A percentile compares a stretch with the other conserved stretches of the same genome.
Conservation (phyloP, 1,140 invertebrate species). For the Drosophila pruinosa region DNA sequence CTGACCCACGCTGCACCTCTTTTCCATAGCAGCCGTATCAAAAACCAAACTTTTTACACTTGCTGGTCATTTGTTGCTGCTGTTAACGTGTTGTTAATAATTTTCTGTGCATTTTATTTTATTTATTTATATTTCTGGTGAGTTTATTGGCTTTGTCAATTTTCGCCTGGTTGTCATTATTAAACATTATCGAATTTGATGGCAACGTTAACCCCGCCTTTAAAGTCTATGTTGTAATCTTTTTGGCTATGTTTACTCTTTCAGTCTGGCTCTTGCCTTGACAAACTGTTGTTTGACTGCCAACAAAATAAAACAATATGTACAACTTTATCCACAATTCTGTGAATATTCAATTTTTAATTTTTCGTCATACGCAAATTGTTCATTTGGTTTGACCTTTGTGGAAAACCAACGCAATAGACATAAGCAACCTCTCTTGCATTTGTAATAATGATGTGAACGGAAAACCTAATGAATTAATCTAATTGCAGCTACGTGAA, state of each 20-base stretch:
- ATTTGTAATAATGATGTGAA: slow-evolving; percentile 35
- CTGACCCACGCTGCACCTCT: neutral
- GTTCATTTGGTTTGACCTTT: slow-evolving; percentile 19
- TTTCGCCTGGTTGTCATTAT: slow-evolving; percentile 56
- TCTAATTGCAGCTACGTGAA: slow-evolving; percentile 63
- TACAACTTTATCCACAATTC: slow-evolving; percentile 5
- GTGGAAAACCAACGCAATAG: neutral
- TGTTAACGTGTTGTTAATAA: slow-evolving; percentile 9
- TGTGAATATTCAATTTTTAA: slow-evolving; percentile 7
- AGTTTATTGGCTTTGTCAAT: slow-evolving; percentile 67
- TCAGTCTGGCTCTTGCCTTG: slow-evolving; percentile 18
- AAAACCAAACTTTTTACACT: neutral
- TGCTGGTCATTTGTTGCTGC: slow-evolving; percentile 24
- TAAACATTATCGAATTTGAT: slow-evolving; percentile 27
- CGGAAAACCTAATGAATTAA: slow-evolving; percentile 38
- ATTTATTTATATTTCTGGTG: slow-evolving; percentile 9
- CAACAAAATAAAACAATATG: slow-evolving; percentile 21
- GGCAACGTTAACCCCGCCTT: slow-evolving; percentile 50
- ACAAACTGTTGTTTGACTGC: slow-evolving; percentile 12
- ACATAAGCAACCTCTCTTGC: slow-evolving; percentile 10
- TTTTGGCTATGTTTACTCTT: slow-evolving; percentile 32
- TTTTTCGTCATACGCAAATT: slow-evolving; percentile 40
- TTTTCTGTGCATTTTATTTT: neutral
- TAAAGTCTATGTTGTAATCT: slow-evolving; percentile 50
- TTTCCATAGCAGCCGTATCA: neutral